Conservation (phyloP, 2,113 vertebrate species). For the Heloderma charlesbogerti region DNA sequence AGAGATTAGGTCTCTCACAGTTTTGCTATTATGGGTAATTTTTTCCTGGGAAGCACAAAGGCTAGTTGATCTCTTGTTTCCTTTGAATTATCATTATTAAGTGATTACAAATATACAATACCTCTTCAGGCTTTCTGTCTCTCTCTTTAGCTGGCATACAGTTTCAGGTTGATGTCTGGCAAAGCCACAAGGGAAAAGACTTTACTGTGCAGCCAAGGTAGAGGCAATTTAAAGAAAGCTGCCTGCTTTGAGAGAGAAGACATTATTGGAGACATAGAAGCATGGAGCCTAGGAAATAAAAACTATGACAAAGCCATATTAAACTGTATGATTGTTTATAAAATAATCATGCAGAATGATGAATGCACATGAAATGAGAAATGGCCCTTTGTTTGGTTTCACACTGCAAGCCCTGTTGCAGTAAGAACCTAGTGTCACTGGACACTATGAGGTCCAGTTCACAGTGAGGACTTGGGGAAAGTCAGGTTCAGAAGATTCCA, state of each 20-base stretch:
- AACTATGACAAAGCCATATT: not conserved
- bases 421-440: too few species aligned
- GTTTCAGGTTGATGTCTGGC: slow-evolving; percentile 4
- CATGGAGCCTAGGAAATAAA: not conserved
- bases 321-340: not conserved
- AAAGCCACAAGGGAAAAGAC: slow-evolving; percentile 36
- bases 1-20: not conserved
- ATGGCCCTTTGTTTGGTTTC: not conserved
- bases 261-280: not conserved
- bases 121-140: not conserved
- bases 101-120: not conserved
- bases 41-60: not conserved
- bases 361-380: not conserved
- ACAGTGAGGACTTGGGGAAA: too few species aligned
- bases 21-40: not conserved
- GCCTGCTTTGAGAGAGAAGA: not conserved
- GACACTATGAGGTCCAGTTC: too few species aligned
- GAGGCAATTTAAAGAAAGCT: not conserved
- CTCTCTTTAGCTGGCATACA: not conserved
- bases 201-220: not conserved
- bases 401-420: too few species aligned
- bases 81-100: slow-evolving; percentile 6
- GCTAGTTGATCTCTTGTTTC: slow-evolving; percentile 29
- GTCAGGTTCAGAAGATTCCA: too few species aligned
- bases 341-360: not conserved